Conservation (phyloP, 2,888 invertebrate species). For the Drosophila lutescens region DNA sequence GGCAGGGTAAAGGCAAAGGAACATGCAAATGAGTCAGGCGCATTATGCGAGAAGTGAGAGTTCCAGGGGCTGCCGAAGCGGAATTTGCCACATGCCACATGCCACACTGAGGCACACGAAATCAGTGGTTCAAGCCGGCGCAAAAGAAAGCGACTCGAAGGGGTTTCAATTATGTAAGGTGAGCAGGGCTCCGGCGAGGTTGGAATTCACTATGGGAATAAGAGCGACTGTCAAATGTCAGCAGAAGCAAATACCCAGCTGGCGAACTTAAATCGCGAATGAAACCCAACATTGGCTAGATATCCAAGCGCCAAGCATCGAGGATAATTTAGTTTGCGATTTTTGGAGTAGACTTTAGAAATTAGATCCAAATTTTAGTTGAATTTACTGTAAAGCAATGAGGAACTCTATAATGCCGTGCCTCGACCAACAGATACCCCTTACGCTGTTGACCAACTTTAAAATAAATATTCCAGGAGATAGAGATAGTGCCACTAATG, state of each 20-base stretch:
- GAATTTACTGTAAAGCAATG: background rate
- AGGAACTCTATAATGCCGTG: background rate
- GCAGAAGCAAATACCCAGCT: background rate
- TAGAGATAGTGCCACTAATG: too few species aligned
- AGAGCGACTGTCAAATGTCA: slow-evolving; percentile 27
- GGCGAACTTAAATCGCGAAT: background rate
- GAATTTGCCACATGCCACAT: slow-evolving; percentile 35
- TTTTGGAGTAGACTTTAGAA: too few species aligned
- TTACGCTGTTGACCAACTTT: background rate
- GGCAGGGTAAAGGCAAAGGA: slow-evolving; percentile 4
- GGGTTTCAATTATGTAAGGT: slow-evolving; percentile 19
- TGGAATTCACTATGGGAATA: slow-evolving; percentile 23
- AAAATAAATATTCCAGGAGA: background rate
- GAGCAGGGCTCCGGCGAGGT: background rate
- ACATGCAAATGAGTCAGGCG: slow-evolving; percentile 62
- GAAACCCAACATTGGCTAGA: background rate
- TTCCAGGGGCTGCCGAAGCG: background rate
- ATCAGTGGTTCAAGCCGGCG: slow-evolving; percentile 19
- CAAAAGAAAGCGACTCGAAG: background rate
- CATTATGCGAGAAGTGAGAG: slow-evolving; percentile 51
- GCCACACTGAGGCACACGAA: slow-evolving; percentile 41
- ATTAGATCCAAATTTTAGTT: too few species aligned
- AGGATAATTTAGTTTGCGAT: too few species aligned
- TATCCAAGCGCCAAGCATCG: too few species aligned
- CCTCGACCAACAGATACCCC: background rate